phyloP scores from a whole-genome alignment of 2,797 vertebrate genomes.

The Mormyrops attenuatus region DNA sequence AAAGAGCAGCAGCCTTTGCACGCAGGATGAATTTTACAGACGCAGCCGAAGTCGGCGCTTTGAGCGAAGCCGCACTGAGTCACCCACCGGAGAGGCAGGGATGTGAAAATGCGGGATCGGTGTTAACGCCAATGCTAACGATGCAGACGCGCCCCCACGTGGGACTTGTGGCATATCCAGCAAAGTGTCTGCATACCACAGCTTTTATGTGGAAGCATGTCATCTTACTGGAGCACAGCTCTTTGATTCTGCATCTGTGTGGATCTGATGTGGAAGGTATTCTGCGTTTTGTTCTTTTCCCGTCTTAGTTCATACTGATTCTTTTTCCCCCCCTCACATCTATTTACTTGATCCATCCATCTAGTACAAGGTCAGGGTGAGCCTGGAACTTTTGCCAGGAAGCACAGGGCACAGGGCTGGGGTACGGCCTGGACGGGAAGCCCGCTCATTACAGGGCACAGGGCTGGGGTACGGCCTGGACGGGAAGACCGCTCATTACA shows the following conservation, averaged over 20 bases:
- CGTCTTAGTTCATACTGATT: neutral
- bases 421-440: too few species aligned
- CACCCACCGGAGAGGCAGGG: neutral
- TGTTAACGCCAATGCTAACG: conserved; percentile 19
- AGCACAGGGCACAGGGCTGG: neutral
- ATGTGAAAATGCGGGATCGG: neutral
- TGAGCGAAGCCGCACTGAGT: neutral
- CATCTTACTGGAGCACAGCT: neutral
- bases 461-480: neutral
- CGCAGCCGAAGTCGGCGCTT: neutral
- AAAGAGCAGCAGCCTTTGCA: neutral
- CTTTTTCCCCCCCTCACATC: neutral
- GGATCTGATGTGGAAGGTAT: neutral
- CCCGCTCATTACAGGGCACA: too few species aligned
- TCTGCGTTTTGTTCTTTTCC: neutral
- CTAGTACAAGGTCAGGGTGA: neutral
- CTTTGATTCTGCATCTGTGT: neutral
- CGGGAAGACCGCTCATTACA: neutral
- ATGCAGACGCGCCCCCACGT: conserved; percentile 34
- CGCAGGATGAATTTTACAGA: neutral
- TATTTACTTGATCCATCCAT: neutral
- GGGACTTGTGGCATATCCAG: neutral
- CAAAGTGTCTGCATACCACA: neutral
- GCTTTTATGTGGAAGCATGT: conserved; percentile 21
- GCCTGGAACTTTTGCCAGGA: neutral